These are phyloP conservation scores for Fragum sueziense DNA, from an alignment of 2,888 invertebrate species.

Conservation along the genomic window DNA sequence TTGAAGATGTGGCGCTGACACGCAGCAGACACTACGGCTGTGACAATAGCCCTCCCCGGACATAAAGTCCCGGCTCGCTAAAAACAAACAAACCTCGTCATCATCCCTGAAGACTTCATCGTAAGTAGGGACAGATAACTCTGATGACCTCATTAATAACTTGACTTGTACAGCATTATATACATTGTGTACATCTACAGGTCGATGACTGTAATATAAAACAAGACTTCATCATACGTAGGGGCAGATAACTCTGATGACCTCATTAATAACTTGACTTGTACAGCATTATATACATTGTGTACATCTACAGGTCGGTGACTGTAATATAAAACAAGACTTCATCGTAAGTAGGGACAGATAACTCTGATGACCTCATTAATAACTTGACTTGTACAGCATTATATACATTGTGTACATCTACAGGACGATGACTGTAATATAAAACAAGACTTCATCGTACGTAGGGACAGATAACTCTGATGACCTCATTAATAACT, in stretches of 20 bases:
- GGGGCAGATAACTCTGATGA: conserved; percentile 90
- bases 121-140: conserved; percentile 94
- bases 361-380: conserved; percentile 85
- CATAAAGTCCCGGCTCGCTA: no score
- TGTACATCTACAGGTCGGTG: conserved; percentile 96
- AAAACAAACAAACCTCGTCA: conserved; percentile 81
- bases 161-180: conserved; percentile 85
- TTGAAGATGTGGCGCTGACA: no score
- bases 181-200: conserved; percentile 96
- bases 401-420: no score
- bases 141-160: conserved; percentile 81
- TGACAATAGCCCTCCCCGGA: no score
- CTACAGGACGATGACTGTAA: conserved; percentile 91
- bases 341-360: conserved; percentile 92
- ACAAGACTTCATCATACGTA: conserved; percentile 85
- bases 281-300: conserved; percentile 89
- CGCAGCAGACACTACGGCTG: no score
- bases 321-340: conserved; percentile 63
- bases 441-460: conserved; percentile 78
- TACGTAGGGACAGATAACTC: conserved; percentile 92
- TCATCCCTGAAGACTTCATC: conserved; percentile 93
- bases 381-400: conserved; percentile 82
- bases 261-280: conserved; percentile 81
- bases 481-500: conserved; percentile 81
- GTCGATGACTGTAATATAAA: conserved; percentile 87